phyloP scores from a whole-genome alignment of 2,797 vertebrate species.

The Phoebastria nigripes region DNA sequence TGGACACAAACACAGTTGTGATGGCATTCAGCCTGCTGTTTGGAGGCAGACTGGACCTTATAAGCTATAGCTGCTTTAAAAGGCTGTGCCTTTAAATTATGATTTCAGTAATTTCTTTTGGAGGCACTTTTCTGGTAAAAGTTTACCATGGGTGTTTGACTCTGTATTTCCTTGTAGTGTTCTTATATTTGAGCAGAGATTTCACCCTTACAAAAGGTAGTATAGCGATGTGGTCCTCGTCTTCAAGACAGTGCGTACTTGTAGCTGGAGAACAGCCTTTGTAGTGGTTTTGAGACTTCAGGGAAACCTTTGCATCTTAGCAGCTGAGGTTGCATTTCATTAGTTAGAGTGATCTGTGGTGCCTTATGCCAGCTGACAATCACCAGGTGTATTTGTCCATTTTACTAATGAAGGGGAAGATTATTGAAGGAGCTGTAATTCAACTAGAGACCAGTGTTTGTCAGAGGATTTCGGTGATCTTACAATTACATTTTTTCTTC shows the following conservation, averaged over 20 bases:
- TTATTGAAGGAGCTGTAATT: constrained; percentile 35
- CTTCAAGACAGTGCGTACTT: rapidly evolving
- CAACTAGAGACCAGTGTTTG: background rate
- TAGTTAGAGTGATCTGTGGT: background rate
- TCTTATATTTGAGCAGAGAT: background rate
- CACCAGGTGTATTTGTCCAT: constrained; percentile 23
- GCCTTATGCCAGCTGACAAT: constrained; percentile 52
- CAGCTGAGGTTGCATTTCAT: constrained; percentile 19
- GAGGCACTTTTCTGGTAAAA: background rate
- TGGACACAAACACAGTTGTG: background rate
- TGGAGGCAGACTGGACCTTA: background rate
- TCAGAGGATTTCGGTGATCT: background rate
- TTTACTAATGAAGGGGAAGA: constrained; percentile 49
- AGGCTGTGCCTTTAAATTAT: background rate
- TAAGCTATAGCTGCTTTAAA: background rate
- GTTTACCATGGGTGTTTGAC: background rate
- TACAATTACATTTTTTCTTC: background rate
- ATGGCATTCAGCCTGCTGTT: background rate
- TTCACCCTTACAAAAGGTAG: background rate
- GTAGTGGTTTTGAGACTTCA: background rate
- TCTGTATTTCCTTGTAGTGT: background rate
- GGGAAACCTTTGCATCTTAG: background rate
- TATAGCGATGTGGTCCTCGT: background rate
- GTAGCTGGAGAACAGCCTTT: background rate
- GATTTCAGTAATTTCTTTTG: background rate